Conservation (phyloP, 2,113 vertebrate species). For the Zapus hudsonius region DNA sequence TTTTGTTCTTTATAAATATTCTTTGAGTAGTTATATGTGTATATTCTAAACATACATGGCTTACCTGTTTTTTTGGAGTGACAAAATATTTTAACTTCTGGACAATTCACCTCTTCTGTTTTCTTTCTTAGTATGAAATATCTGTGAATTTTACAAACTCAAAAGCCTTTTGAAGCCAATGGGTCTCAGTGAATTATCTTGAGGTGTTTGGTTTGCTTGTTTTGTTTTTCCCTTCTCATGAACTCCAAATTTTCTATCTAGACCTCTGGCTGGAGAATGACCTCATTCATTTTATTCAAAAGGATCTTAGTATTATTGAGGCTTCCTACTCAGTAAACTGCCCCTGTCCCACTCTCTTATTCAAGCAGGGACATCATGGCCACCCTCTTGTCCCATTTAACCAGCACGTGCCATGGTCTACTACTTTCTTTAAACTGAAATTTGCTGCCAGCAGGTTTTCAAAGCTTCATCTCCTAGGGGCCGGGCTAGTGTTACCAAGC, state of each 20-base stretch:
- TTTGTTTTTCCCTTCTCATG: neutral
- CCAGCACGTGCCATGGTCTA: neutral
- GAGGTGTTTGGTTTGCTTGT: neutral
- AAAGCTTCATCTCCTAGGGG: neutral
- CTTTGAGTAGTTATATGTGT: neutral
- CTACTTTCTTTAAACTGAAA: neutral
- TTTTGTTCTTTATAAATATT: neutral
- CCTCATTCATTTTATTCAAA: neutral
- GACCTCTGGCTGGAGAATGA: neutral
- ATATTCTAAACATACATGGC: neutral
- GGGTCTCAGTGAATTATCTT: neutral
- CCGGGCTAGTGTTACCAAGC: neutral
- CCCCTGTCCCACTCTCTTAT: rapidly evolving
- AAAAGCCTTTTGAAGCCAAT: neutral
- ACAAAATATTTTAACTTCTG: neutral
- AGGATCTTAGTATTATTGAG: neutral
- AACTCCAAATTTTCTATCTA: neutral
- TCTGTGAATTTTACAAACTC: slow-evolving; percentile 16
- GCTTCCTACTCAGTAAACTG: neutral
- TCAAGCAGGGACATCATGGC: too few species aligned
- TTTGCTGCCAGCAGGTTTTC: neutral
- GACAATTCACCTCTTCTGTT: neutral
- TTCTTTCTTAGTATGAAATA: neutral
- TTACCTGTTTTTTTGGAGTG: neutral
- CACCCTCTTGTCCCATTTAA: rapidly evolving